phyloP scores from a whole-genome alignment of 2,797 vertebrate genomes.

The Anguilla pacifica region DNA sequence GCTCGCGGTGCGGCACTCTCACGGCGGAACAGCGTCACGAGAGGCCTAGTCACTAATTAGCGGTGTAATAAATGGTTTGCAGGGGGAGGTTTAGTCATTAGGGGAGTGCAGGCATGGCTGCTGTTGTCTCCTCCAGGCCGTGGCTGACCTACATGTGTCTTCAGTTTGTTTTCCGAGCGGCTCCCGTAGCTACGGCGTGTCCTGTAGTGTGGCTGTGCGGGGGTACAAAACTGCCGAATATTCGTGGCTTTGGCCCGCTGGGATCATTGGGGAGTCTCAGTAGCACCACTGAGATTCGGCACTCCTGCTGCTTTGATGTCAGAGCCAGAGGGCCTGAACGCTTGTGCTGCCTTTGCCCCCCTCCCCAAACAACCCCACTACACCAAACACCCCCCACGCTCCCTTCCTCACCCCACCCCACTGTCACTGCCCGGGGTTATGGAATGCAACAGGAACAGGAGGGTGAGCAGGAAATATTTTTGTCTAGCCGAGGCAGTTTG shows the following conservation, averaged over 20 bases:
- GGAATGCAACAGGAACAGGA: constrained; percentile 17
- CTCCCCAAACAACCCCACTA: not conserved
- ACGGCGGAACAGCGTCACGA: not conserved
- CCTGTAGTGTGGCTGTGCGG: not conserved
- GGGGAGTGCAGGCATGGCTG: not conserved
- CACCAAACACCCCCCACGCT: not conserved
- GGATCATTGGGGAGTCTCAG: not conserved
- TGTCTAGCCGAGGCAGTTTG: constrained; percentile 25
- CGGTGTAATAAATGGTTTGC: constrained; percentile 18
- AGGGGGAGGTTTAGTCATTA: constrained; percentile 17
- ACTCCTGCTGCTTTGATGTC: constrained; percentile 28
- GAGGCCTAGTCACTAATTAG: constrained; percentile 30
- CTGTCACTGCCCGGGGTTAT: constrained; percentile 12
- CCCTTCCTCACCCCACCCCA: not conserved
- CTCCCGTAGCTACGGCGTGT: not conserved
- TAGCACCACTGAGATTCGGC: not conserved
- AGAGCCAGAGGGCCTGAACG: not conserved
- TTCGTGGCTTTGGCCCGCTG: not conserved
- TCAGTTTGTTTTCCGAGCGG: constrained; percentile 10
- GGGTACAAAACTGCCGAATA: constrained; percentile 1
- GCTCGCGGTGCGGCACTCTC: not conserved
- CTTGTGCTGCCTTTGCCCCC: not conserved
- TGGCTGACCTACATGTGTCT: constrained; percentile 32
- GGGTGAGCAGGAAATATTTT: not conserved
- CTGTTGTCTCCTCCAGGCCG: constrained; percentile 13